phyloP scores from a whole-genome alignment of 1,140 invertebrate genomes.

The Spodoptera frugiperda region DNA sequence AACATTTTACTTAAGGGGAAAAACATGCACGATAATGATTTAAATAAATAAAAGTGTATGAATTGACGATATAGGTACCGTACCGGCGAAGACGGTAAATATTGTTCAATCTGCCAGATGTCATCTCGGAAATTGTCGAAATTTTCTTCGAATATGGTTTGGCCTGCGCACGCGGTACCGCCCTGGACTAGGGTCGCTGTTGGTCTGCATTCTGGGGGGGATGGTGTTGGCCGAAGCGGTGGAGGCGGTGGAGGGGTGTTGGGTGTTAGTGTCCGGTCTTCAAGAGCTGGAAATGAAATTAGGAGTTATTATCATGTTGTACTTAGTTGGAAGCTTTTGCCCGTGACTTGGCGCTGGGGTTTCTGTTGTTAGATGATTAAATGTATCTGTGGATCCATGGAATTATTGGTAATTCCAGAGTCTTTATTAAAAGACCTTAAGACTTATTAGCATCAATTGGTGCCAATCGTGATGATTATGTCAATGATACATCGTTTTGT shows the following conservation, averaged over 20 bases:
- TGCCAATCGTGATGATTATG: too few relatives aligned
- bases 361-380: too few relatives aligned
- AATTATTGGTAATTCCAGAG: too few relatives aligned
- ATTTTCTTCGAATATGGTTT: constrained; percentile 68
- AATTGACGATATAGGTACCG: constrained; percentile 32
- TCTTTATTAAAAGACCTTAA: too few relatives aligned
- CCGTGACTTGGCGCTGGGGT: too few relatives aligned
- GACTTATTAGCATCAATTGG: too few relatives aligned
- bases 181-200: constrained; percentile 57
- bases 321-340: neutral
- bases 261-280: constrained; percentile 10
- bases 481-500: too few relatives aligned
- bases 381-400: too few relatives aligned
- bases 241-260: neutral
- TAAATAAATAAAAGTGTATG: neutral
- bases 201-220: constrained; percentile 48
- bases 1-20: too few relatives aligned
- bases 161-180: constrained; percentile 59
- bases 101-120: constrained; percentile 68
- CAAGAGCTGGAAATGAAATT: constrained; percentile 50
- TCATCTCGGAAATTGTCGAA: constrained; percentile 60
- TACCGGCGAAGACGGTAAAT: constrained; percentile 64
- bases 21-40: too few relatives aligned
- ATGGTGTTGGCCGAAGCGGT: neutral
- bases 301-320: too few relatives aligned